Evolutionary conservation across 2,797 vertebrate species (phyloP), one percentile per base, ranked within the genome.

Genomic region (Thunnus albacares): DNA sequence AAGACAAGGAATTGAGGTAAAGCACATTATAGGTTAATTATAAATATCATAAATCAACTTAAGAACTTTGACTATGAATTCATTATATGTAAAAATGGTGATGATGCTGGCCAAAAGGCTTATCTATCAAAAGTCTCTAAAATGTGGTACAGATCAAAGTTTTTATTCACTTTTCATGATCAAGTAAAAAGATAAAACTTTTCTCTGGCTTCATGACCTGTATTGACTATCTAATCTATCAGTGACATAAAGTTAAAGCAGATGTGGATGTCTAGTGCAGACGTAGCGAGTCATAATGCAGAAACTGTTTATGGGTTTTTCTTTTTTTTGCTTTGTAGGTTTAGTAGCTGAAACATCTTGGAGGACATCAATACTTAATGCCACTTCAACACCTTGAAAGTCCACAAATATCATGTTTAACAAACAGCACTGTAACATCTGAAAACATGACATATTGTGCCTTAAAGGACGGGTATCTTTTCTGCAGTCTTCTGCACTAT

Each of bases 381-480:
- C 33, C 30, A 43, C 22, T 79, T 61, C 14, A 68, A 43, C 59
- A 56, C n/a, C 47, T 52, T 22, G 2, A 78, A 65, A 66, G 45
- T 52, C 49, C 13, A 69, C 60, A 82, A 65, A 55, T 55, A 20
- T 67, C 53, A 67, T 53, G 26, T 53, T 56, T 9, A 52, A 22
- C 11, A 56, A 45, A 57, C 12, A 24, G 14, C 26, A 62, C 20
- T 47, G 53, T 33, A 49, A 69, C 67, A 67, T 69, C 55, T 71
- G 14, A 71, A 58, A 80, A 73, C 38, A 28, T 57, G 18, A 65
- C 14, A 63, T 71, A 35, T 49, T 81, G 87, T 86, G 89, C 87
- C 87, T 89, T 87, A 86, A 76, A 58, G 17, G 10, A 38, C 15
- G 38, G 55, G 0, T 65, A 30, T 45, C 10, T 58, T 67, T 45